These are phyloP conservation scores for Parnassius apollo DNA, from an alignment of 2,888 invertebrate genomes.

Conservation along the genomic window DNA sequence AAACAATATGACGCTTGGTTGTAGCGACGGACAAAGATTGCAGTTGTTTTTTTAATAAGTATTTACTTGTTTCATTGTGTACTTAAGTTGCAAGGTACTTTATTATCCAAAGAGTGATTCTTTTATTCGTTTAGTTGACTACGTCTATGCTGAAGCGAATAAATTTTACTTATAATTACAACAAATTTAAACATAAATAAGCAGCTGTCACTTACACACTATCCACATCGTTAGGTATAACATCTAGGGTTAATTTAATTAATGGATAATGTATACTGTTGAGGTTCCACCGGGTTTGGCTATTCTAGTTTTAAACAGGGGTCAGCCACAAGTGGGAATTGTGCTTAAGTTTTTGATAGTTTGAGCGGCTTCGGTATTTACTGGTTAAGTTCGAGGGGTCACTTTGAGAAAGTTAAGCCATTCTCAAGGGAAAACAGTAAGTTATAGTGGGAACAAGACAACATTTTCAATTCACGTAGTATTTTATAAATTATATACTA, in stretches of 20 bases:
- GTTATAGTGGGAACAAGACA: slow-evolving; percentile 21
- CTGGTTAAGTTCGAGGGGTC: slow-evolving; percentile 76
- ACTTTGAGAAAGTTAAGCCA: slow-evolving; percentile 55
- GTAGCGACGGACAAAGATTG: too few relatives aligned
- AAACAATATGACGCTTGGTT: too few relatives aligned
- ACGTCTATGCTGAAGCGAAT: too few relatives aligned
- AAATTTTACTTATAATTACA: too few relatives aligned
- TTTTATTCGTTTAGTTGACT: too few relatives aligned
- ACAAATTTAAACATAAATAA: slow-evolving; percentile 20
- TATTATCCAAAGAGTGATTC: too few relatives aligned
- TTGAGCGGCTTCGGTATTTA: slow-evolving; percentile 76
- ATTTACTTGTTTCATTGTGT: too few relatives aligned
- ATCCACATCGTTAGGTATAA: slow-evolving; percentile 30
- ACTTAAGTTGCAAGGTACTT: too few relatives aligned
- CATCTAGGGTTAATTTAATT: slow-evolving; percentile 44
- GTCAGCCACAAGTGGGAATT: slow-evolving; percentile 65
- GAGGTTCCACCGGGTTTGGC: slow-evolving; percentile 50
- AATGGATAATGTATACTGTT: slow-evolving; percentile 41
- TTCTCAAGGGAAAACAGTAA: slow-evolving; percentile 52
- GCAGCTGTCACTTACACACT: slow-evolving; percentile 16
- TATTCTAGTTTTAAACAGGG: slow-evolving; percentile 57
- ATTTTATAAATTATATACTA: too few relatives aligned
- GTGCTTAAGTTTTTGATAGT: slow-evolving; percentile 78
- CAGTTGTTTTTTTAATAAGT: too few relatives aligned
- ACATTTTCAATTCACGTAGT: neutral